These are phyloP conservation scores for Drosophila histrio DNA, from an alignment of 2,888 invertebrate species.

Conservation along the genomic window DNA sequence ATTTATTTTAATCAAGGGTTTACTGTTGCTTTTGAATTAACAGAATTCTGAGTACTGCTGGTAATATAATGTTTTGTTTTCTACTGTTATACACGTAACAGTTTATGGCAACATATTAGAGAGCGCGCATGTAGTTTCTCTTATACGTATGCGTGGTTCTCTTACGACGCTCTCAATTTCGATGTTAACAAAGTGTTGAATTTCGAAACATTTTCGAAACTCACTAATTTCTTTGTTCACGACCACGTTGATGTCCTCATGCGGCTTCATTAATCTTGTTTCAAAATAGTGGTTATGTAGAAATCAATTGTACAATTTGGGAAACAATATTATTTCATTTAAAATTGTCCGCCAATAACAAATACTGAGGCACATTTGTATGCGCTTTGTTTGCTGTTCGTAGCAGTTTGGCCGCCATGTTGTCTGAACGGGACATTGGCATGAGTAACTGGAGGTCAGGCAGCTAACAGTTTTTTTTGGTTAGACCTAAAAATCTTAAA, in stretches of 20 bases:
- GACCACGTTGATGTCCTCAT: conserved; percentile 29
- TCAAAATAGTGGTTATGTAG: conserved; percentile 51
- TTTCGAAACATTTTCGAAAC: conserved; percentile 18
- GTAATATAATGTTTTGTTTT: background rate
- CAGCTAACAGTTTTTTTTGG: conserved; percentile 1
- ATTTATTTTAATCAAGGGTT: background rate
- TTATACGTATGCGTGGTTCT: conserved; percentile 23
- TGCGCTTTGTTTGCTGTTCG: background rate
- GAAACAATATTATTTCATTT: conserved; percentile 61
- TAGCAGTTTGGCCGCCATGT: background rate
- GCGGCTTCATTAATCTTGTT: conserved; percentile 47
- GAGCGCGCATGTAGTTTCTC: conserved; percentile 18
- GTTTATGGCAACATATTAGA: conserved; percentile 32
- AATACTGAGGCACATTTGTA: conserved; percentile 6
- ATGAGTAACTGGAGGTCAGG: conserved; percentile 6
- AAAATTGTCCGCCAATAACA: conserved; percentile 18
- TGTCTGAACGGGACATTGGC: background rate
- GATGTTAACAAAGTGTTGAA: conserved; percentile 13
- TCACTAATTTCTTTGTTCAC: conserved; percentile 13
- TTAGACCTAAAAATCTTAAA: conserved; percentile 16
- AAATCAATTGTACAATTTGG: conserved; percentile 56
- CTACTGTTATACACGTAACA: conserved; percentile 44
- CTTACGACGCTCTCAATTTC: conserved; percentile 14
- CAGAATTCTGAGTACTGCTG: background rate
- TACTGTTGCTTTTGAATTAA: background rate